phyloP scores from a whole-genome alignment of 1,140 invertebrate genomes.

The Nixonia krombeini region DNA sequence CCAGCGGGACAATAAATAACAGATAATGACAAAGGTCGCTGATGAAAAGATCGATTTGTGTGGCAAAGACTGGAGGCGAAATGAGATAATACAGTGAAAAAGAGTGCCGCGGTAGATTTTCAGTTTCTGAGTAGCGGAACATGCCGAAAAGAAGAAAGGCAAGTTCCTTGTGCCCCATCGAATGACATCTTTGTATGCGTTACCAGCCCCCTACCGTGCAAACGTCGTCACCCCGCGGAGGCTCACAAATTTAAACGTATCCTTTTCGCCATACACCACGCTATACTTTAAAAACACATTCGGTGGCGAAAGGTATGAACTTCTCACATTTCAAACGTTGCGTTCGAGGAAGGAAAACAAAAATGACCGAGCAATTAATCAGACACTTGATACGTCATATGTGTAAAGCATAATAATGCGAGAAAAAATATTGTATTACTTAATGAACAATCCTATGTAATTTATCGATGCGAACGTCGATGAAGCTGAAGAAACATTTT shows the following conservation, averaged over 20 bases:
- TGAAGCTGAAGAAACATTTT: too few species aligned
- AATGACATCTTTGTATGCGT: slow-evolving; percentile 63
- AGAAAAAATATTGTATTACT: too few species aligned
- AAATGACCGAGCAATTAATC: too few species aligned
- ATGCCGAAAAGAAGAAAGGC: slow-evolving; percentile 45
- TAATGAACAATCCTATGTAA: too few species aligned
- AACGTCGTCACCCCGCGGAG: slow-evolving; percentile 66
- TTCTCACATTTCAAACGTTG: slow-evolving; percentile 9
- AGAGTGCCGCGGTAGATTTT: slow-evolving; percentile 16
- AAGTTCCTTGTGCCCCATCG: slow-evolving; percentile 43
- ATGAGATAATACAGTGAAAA: slow-evolving; percentile 25
- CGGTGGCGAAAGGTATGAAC: slow-evolving; percentile 14
- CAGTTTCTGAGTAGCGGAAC: slow-evolving; percentile 26
- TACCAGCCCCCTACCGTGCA: slow-evolving; percentile 54
- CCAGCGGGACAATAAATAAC: slow-evolving; percentile 24
- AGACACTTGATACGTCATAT: too few species aligned
- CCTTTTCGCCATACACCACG: slow-evolving; percentile 29
- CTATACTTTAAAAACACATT: slow-evolving; percentile 16
- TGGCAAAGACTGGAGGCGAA: slow-evolving; percentile 3
- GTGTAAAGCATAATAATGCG: too few species aligned
- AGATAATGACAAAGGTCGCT: slow-evolving; percentile 19
- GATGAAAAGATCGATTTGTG: slow-evolving; percentile 31
- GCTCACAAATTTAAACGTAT: slow-evolving; percentile 61
- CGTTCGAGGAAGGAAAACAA: slow-evolving; percentile 20
- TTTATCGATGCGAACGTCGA: too few species aligned